Conservation (phyloP, 35 echinoderm and acorn worm species). For the Ophioderma brevispina region DNA sequence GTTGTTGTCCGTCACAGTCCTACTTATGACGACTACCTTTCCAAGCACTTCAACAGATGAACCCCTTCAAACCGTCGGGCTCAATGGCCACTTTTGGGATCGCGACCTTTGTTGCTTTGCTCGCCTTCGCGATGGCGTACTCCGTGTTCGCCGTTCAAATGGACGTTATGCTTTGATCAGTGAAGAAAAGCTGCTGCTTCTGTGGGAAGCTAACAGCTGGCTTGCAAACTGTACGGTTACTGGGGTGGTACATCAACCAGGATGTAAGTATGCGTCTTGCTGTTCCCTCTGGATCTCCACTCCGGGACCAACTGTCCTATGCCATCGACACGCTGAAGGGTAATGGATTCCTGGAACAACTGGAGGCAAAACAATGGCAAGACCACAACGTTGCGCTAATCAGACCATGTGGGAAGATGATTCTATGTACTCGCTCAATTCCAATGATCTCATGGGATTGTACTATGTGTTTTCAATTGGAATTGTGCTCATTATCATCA, state of each 20-base stretch:
- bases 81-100: slow-evolving; percentile 52
- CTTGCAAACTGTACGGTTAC: slow-evolving; percentile 62
- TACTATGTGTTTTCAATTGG: slow-evolving; percentile 83
- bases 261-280: slow-evolving; percentile 68
- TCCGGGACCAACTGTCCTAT: slow-evolving; percentile 77
- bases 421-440: slow-evolving; percentile 72
- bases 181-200: slow-evolving; percentile 56
- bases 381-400: slow-evolving; percentile 32
- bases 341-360: slow-evolving; percentile 40
- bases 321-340: slow-evolving; percentile 60
- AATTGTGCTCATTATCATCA: slow-evolving; percentile 55
- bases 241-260: slow-evolving; percentile 56
- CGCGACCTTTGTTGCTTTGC: slow-evolving; percentile 67
- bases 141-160: slow-evolving; percentile 65
- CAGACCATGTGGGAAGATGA: slow-evolving; percentile 66
- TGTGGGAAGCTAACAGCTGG: slow-evolving; percentile 49
- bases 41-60: slow-evolving; percentile 37
- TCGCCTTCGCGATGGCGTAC: slow-evolving; percentile 50
- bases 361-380: slow-evolving; percentile 34
- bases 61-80: slow-evolving; percentile 35
- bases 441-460: slow-evolving; percentile 71
- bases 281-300: slow-evolving; percentile 79
- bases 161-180: slow-evolving; percentile 80
- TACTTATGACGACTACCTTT: slow-evolving; percentile 67
- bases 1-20: slow-evolving; percentile 65